Conservation (phyloP, 1,140 invertebrate species). For the Drosophila kikkawai region DNA sequence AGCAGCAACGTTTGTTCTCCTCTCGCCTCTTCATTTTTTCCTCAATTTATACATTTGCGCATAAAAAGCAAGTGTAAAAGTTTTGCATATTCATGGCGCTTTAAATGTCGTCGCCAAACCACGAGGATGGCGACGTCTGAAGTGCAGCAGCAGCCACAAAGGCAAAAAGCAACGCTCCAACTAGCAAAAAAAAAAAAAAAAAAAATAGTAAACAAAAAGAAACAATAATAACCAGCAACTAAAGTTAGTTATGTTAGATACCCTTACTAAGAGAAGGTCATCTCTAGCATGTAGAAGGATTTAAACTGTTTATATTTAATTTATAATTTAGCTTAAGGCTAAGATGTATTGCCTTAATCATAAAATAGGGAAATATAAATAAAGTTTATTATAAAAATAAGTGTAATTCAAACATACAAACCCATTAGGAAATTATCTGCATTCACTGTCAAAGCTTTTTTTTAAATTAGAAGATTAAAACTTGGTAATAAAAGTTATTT, state of each 20-base stretch:
- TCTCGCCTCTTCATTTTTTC: conserved; percentile 25
- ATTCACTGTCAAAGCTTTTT: no score
- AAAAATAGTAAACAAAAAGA: conserved; percentile 10
- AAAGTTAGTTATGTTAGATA: conserved; percentile 46
- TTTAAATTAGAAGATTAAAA: no score
- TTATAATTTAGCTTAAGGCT: no score
- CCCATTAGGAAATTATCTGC: no score
- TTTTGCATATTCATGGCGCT: conserved; percentile 83
- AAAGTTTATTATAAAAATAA: not conserved
- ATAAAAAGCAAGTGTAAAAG: conserved; percentile 77
- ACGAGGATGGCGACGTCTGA: conserved; percentile 61
- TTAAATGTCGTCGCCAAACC: conserved; percentile 77
- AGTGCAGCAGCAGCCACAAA: conserved; percentile 74
- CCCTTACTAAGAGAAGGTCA: conserved; percentile 9
- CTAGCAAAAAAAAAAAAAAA: conserved; percentile 8
- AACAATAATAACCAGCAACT: conserved; percentile 38
- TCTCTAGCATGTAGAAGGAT: not conserved
- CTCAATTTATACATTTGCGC: conserved; percentile 60
- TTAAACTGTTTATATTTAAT: no score
- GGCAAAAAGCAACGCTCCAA: conserved; percentile 63
- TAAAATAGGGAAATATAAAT: not conserved
- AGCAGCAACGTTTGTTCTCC: conserved; percentile 42
- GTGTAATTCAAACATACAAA: no score
- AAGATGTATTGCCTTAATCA: not conserved
- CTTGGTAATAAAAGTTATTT: no score